Percentiles rank a stretch among this genome's conserved stretches.
phyloP scores from a whole-genome alignment of 2,113 vertebrate genomes.

The Ageneiosus marmoratus region DNA sequence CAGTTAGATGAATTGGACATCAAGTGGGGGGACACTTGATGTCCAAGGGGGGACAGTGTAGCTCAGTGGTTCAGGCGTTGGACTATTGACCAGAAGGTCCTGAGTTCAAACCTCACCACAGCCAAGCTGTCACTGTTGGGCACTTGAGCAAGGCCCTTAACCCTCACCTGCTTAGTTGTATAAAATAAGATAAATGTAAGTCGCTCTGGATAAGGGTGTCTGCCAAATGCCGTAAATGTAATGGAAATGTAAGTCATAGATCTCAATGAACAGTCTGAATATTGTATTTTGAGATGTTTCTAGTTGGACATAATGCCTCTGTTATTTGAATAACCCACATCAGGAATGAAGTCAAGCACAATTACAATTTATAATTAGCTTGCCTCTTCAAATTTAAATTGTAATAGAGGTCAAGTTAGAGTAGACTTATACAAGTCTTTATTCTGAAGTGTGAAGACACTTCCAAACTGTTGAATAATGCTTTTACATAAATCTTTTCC shows the following conservation, averaged over 20 bases:
- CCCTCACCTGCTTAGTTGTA: too few species aligned
- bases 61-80: too few species aligned
- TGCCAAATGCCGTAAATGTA: too few species aligned
- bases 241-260: too few species aligned
- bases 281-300: neutral
- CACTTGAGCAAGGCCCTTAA: too few species aligned
- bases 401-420: neutral
- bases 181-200: too few species aligned
- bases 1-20: neutral
- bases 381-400: neutral
- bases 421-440: neutral
- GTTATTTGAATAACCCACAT: neutral
- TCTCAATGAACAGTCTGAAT: neutral
- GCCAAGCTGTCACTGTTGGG: too few species aligned
- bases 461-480: neutral
- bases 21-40: too few species aligned
- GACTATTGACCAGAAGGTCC: too few species aligned
- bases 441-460: neutral
- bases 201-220: too few species aligned
- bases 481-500: neutral
- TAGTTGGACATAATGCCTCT: neutral
- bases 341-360: neutral
- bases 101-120: too few species aligned
- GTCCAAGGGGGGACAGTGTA: too few species aligned
- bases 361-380: neutral